Evolutionary conservation across 2,888 invertebrate species (phyloP), one percentile per base, ranked within the genome.

Genomic region (Philaethria dido): DNA sequence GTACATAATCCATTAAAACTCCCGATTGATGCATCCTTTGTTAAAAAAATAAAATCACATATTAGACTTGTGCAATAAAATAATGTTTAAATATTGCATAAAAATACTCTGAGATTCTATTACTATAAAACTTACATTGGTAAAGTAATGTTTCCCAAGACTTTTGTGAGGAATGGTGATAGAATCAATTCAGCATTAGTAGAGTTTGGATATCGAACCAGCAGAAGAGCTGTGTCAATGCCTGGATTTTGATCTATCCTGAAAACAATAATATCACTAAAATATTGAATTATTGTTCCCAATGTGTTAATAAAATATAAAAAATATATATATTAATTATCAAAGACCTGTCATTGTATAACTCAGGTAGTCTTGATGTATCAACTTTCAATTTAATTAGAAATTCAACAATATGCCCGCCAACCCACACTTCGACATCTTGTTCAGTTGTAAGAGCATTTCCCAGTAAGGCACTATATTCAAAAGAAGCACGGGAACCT

Each of bases 351-450:
- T 94, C 87, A 78, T 81, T 81, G 71, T 91, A 90, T 22, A 94
- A 81, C 73, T 94, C 93, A 39, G 95, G 95, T 69, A 96, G 84
- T 71, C 89, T 85, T 14, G 94, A 92, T 73, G 94, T 94, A 77
- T 96, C 94, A 36, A 96, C 88, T 75, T 94, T 93, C 2, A 96
- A 85, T 75, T 90, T 93, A 69, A 96, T 94, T 36, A 95, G 79
- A 79, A 96, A 95, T 78, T 94, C 94, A 0, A 94, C 94, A 33
- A 90, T 83, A 73, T 94, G 94, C 69, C 87, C 86, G n/a, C 94
- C 92, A 4, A 95, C 93, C 81, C 93, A 93, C 33, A 96, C 93
- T 87, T 96, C 96, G 61, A 96, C 88, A 78, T 96, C 94, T 67
- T 94, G 89, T 69, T 93, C 89, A 54, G 89, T 83, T 55, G 94